A percentile compares a stretch with the other conserved stretches of the same genome.
Conservation (phyloP, 2,797 vertebrate species). For the Orientallactaga sibirica region DNA sequence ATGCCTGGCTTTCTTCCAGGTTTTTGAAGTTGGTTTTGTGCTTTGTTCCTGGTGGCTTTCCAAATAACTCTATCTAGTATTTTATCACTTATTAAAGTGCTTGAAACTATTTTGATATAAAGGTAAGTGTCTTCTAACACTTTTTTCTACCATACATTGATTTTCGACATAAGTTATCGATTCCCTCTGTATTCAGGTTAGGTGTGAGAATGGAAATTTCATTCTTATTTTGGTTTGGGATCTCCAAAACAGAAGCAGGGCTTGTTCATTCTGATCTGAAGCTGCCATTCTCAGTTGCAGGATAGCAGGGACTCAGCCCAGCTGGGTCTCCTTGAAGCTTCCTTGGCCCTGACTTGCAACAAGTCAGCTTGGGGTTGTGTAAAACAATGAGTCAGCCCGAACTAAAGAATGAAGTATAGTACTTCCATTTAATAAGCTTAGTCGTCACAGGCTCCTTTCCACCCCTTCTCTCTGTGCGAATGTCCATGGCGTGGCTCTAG, state of each 20-base stretch:
- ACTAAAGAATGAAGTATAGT: slow-evolving; percentile 19
- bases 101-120: not conserved
- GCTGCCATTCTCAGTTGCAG: not conserved
- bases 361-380: slow-evolving; percentile 65
- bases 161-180: slow-evolving; percentile 21
- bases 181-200: not conserved
- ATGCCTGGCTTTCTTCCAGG: not conserved
- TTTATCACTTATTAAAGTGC: slow-evolving; percentile 1
- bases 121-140: slow-evolving; percentile 21
- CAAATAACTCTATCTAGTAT: not conserved
- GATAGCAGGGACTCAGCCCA: not conserved
- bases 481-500: not conserved
- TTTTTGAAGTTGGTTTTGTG: not conserved
- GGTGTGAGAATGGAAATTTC: not conserved
- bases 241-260: slow-evolving; percentile 17
- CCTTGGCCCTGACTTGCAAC: slow-evolving; percentile 52
- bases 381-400: slow-evolving; percentile 59
- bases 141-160: not conserved
- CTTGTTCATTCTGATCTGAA: not conserved
- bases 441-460: not conserved
- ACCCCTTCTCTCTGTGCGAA: not conserved
- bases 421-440: slow-evolving; percentile 13
- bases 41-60: not conserved
- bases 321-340: slow-evolving; percentile 45
- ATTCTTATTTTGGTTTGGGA: not conserved